These are phyloP conservation scores for Leucophora obtusa DNA, from an alignment of 2,888 invertebrate species.

Conservation along the genomic window DNA sequence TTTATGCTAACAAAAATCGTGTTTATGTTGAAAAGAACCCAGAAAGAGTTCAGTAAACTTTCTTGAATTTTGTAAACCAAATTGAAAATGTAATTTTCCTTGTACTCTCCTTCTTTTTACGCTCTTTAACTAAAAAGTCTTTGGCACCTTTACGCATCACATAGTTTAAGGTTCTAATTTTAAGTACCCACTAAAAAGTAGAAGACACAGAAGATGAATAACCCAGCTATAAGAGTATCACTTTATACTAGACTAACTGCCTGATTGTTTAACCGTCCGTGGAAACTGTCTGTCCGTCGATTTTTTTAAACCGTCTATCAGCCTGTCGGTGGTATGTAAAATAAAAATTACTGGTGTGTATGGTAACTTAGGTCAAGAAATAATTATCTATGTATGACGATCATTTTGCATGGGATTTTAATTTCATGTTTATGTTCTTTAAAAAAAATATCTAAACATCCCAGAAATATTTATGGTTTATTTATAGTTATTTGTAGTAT, in stretches of 20 bases:
- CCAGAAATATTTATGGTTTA: not conserved
- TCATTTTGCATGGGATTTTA: slow-evolving; percentile 41
- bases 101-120: slow-evolving; percentile 22
- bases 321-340: slow-evolving; percentile 3
- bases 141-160: slow-evolving; percentile 76
- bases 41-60: slow-evolving; percentile 52
- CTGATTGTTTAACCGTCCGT: slow-evolving; percentile 34
- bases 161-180: slow-evolving; percentile 64
- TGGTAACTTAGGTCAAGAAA: slow-evolving; percentile 56
- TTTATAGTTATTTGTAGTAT: not conserved
- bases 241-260: slow-evolving; percentile 10
- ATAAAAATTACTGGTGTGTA: not conserved
- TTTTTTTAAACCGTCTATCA: not conserved
- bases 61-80: not conserved
- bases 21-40: slow-evolving; percentile 12
- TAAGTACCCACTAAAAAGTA: slow-evolving; percentile 49
- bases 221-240: not conserved
- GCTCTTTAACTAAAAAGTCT: slow-evolving; percentile 50
- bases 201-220: not conserved
- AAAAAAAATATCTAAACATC: not conserved
- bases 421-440: slow-evolving; percentile 14
- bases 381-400: slow-evolving; percentile 58
- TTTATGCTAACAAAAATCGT: slow-evolving; percentile 40
- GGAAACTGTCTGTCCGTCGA: not conserved
- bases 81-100: slow-evolving; percentile 2